These are phyloP conservation scores for Nineta flava DNA, from an alignment of 2,888 invertebrate species.

Conservation along the genomic window DNA sequence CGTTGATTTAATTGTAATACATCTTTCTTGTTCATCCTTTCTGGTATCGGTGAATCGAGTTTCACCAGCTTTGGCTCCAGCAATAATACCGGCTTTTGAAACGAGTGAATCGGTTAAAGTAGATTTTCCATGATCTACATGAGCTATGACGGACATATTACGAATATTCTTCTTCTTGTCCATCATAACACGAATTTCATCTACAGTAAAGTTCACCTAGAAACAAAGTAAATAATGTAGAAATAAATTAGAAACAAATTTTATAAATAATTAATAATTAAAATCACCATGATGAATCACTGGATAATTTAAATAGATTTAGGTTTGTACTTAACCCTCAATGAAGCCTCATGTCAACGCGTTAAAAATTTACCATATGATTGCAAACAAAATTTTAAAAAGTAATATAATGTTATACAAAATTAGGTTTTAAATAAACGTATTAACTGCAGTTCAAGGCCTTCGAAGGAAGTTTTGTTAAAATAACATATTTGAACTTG, in stretches of 20 bases:
- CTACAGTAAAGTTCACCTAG: constrained; percentile 99
- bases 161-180: constrained; percentile 99
- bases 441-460: too few relatives aligned
- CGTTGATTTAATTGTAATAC: constrained; percentile 99
- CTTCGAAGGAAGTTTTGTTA: too few relatives aligned
- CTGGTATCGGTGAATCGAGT: constrained; percentile 98
- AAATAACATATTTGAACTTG: not conserved
- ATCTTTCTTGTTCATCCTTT: constrained; percentile 99
- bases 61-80: constrained; percentile 96
- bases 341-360: not conserved
- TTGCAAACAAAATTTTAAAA: constrained; percentile 13
- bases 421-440: too few relatives aligned
- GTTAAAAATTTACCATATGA: not conserved
- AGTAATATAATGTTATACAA: constrained; percentile 6
- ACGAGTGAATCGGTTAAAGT: constrained; percentile 98
- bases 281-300: too few relatives aligned
- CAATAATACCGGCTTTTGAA: constrained; percentile 99
- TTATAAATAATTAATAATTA: not conserved
- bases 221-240: constrained; percentile 13
- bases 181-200: constrained; percentile 99
- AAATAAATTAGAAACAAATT: not conserved
- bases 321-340: not conserved
- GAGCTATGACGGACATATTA: constrained; percentile 99
- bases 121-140: constrained; percentile 99
- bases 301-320: not conserved